Evolutionary conservation across 2,113 vertebrate species (phyloP).

Genomic region (Chloroceryle aenea): DNA sequence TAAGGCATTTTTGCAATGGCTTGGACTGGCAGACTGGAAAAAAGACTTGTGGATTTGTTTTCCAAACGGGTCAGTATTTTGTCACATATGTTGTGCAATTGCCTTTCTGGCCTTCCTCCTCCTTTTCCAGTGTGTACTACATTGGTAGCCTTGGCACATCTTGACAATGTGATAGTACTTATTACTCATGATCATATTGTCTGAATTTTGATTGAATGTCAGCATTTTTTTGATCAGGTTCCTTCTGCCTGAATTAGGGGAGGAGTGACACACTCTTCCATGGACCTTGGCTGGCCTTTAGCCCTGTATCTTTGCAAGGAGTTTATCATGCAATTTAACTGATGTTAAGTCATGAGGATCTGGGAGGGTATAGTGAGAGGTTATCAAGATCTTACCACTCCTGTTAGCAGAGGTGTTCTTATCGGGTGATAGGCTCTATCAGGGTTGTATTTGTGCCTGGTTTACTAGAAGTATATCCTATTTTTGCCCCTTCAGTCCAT

Average conservation of each 20-base stretch:
- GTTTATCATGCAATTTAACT: not conserved
- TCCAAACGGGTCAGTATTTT: not conserved
- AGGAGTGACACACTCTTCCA: not conserved
- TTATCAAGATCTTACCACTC: not conserved
- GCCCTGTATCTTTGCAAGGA: not conserved
- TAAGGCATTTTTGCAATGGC: not conserved
- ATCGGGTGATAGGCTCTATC: not conserved
- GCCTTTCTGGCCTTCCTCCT: not conserved
- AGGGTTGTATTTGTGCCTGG: not conserved
- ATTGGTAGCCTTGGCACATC: slow-evolving; percentile 30
- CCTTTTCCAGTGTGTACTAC: slow-evolving; percentile 1
- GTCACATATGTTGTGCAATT: slow-evolving; percentile 29
- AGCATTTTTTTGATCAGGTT: slow-evolving; percentile 43
- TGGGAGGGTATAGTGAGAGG: not conserved
- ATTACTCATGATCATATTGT: slow-evolving; percentile 50
- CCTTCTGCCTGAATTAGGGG: not conserved
- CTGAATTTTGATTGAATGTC: slow-evolving; percentile 42
- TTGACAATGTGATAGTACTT: not conserved
- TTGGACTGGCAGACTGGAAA: not conserved
- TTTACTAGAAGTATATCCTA: not conserved
- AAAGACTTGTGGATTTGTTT: not conserved
- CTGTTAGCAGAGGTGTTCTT: not conserved
- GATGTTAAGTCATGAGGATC: not conserved
- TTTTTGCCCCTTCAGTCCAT: not conserved
- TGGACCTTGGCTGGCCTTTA: slow-evolving; percentile 17